phyloP scores from a whole-genome alignment of 2,888 invertebrate species.

The Pristionchus mayeri region DNA sequence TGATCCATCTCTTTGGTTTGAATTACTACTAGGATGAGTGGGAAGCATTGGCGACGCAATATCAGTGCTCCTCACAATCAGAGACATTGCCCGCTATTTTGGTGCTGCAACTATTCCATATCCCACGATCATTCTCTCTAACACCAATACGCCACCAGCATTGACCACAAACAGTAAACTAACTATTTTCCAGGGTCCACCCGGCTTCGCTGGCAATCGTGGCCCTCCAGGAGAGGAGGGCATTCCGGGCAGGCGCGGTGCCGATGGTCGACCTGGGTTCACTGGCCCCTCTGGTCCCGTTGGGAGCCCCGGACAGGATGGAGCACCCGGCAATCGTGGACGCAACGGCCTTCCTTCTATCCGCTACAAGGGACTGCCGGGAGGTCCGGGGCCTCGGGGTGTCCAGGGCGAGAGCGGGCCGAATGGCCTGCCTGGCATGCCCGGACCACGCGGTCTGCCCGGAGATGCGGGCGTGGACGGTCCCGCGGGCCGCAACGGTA shows the following conservation, averaged over 20 bases:
- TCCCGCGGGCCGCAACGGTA: background rate
- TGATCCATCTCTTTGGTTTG: no score
- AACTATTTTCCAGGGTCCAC: slow-evolving; percentile 38
- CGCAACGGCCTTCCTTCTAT: slow-evolving; percentile 37
- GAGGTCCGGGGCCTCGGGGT: slow-evolving; percentile 23
- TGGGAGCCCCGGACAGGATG: slow-evolving; percentile 1
- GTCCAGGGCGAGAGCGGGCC: slow-evolving; percentile 13
- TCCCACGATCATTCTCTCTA: no score
- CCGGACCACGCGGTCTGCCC: slow-evolving; percentile 1
- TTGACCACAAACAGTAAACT: background rate
- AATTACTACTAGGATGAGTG: no score
- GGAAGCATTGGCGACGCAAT: no score
- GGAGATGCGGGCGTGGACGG: background rate
- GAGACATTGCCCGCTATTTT: no score
- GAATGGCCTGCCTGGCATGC: slow-evolving; percentile 19
- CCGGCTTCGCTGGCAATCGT: background rate
- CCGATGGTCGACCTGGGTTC: slow-evolving; percentile 23
- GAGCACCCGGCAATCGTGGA: slow-evolving; percentile 32
- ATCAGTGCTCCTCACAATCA: no score
- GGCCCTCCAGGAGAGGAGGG: slow-evolving; percentile 38
- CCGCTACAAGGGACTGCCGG: slow-evolving; percentile 40
- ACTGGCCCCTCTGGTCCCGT: slow-evolving; percentile 7
- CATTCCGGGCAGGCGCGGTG: slow-evolving; percentile 9
- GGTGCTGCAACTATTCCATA: no score
- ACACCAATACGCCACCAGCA: no score